phyloP scores from a whole-genome alignment of 2,113 vertebrate genomes.

The Gavia stellata region DNA sequence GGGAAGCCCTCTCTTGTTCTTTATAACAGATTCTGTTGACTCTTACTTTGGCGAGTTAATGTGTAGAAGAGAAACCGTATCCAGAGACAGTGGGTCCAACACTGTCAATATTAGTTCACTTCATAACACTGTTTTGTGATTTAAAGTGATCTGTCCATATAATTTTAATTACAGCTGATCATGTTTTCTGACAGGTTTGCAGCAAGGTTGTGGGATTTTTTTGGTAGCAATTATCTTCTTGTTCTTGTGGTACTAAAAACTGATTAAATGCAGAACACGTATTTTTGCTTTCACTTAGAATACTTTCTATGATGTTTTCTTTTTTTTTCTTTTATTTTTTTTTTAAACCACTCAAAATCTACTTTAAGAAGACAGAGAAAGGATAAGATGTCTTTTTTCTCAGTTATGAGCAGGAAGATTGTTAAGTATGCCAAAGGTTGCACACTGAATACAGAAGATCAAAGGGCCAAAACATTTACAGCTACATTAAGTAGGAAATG shows the following conservation, averaged over 20 bases:
- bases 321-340: background rate
- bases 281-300: background rate
- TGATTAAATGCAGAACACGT: background rate
- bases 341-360: background rate
- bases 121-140: background rate
- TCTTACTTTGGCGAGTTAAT: background rate
- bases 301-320: background rate
- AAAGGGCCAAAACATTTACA: slow-evolving; percentile 53
- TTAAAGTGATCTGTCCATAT: background rate
- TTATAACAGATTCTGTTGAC: background rate
- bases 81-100: background rate
- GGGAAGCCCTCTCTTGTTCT: background rate
- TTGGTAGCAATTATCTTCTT: slow-evolving; percentile 3
- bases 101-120: background rate
- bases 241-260: background rate
- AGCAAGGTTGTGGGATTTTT: background rate
- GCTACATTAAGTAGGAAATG: slow-evolving; percentile 71
- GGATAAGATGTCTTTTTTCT: background rate
- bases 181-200: background rate
- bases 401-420: slow-evolving; percentile 19
- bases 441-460: slow-evolving; percentile 20
- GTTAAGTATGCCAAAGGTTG: slow-evolving; percentile 47
- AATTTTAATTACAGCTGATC: background rate
- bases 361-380: background rate
- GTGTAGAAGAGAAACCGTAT: background rate